Evolutionary conservation across 2,888 invertebrate genomes (phyloP).

Genomic region (Prosopocoilus inquinatus): DNA sequence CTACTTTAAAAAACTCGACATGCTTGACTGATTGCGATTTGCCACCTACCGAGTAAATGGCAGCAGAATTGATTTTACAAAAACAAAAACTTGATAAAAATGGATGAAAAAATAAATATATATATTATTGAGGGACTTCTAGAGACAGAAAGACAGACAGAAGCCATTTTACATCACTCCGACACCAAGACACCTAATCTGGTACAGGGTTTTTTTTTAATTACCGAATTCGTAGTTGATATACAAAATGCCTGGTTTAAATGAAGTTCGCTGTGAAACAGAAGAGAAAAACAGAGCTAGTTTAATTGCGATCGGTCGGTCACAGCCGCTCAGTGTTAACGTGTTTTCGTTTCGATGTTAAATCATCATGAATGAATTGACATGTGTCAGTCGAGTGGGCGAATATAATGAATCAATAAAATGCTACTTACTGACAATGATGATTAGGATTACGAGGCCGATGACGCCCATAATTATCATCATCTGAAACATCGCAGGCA

Average conservation of each 20-base stretch:
- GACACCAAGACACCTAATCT: constrained; percentile 40
- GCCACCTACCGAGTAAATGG: too few relatives aligned
- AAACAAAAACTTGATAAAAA: too few relatives aligned
- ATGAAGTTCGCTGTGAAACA: constrained; percentile 51
- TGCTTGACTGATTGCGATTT: too few relatives aligned
- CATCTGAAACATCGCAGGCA: constrained; percentile 56
- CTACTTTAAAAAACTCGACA: too few relatives aligned
- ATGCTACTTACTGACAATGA: constrained; percentile 72
- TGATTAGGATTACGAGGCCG: constrained; percentile 76
- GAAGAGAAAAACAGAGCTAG: constrained; percentile 24
- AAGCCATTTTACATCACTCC: constrained; percentile 44
- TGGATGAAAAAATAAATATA: too few relatives aligned
- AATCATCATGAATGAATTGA: not conserved
- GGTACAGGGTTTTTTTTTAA: constrained; percentile 27
- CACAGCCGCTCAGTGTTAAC: not conserved
- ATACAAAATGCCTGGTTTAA: constrained; percentile 40
- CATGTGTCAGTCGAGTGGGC: not conserved
- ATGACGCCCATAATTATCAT: constrained; percentile 90
- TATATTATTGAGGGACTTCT: constrained; percentile 27
- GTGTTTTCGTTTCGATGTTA: not conserved
- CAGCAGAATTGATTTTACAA: too few relatives aligned
- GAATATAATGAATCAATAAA: not conserved
- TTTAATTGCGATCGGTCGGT: not conserved
- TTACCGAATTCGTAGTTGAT: constrained; percentile 44
- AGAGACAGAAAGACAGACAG: constrained; percentile 48